Percentiles rank a stretch among this genome's conserved stretches.
Evolutionary conservation across 2,888 invertebrate genomes (phyloP).

Genomic region (Abscondita cerata): DNA sequence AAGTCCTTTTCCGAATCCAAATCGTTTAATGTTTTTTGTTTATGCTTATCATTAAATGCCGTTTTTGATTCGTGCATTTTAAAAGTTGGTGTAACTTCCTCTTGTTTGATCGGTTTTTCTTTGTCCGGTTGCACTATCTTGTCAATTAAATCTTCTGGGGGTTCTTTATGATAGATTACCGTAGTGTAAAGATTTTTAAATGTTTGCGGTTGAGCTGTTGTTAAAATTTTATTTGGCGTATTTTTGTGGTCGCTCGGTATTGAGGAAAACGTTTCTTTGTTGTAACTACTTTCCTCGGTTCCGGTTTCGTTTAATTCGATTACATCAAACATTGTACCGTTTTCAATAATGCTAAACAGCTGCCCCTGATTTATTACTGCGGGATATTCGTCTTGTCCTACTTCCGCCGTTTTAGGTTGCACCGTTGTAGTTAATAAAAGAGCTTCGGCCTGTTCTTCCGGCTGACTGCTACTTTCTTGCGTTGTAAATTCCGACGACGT

Average conservation of each 20-base stretch:
- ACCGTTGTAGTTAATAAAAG: slow-evolving; percentile 30
- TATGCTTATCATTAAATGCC: slow-evolving; percentile 32
- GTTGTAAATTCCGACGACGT: slow-evolving; percentile 35
- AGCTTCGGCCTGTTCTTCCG: slow-evolving; percentile 40
- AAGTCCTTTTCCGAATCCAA: slow-evolving; percentile 42
- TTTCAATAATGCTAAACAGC: slow-evolving; percentile 57
- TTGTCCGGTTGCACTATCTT: slow-evolving; percentile 37
- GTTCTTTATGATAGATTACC: slow-evolving; percentile 46
- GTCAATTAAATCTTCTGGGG: slow-evolving; percentile 44
- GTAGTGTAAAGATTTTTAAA: slow-evolving; percentile 42
- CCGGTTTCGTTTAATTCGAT: slow-evolving; percentile 56
- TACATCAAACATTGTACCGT: slow-evolving; percentile 57
- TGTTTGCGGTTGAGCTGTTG: slow-evolving; percentile 21
- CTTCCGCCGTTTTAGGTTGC: slow-evolving; percentile 38
- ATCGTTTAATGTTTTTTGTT: slow-evolving; percentile 40
- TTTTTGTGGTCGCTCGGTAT: slow-evolving; percentile 26
- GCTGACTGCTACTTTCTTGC: slow-evolving; percentile 32
- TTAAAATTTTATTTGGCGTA: slow-evolving; percentile 10
- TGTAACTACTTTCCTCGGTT: slow-evolving; percentile 42
- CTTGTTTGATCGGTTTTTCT: slow-evolving; percentile 37
- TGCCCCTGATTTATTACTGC: slow-evolving; percentile 58
- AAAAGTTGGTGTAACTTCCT: slow-evolving; percentile 42
- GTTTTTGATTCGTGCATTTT: slow-evolving; percentile 35
- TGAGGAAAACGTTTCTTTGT: slow-evolving; percentile 33
- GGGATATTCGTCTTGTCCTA: slow-evolving; percentile 49